A percentile compares a stretch with the other conserved stretches of the same genome.
Conservation (phyloP, 2,888 invertebrate genomes). For the Barypeithes pellucidus region DNA sequence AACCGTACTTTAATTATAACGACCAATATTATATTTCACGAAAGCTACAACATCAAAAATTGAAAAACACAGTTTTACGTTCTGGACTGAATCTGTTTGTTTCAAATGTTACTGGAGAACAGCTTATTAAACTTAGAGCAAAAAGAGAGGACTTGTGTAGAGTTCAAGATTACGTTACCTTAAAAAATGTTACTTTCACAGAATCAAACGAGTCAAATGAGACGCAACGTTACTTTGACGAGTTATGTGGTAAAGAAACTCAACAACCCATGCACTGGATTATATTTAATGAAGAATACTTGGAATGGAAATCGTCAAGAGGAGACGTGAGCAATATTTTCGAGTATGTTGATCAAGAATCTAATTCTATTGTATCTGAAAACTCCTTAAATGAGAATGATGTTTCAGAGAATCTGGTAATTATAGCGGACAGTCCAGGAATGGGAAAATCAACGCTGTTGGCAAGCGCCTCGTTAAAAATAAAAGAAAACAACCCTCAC, state of each 20-base stretch:
- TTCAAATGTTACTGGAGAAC: neutral
- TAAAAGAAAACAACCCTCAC: conserved; percentile 2
- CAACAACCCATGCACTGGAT: neutral
- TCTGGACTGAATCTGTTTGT: neutral
- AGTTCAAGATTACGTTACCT: neutral
- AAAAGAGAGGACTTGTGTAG: neutral
- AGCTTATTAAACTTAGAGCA: neutral
- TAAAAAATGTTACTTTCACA: neutral
- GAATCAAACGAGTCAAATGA: neutral
- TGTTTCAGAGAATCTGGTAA: neutral
- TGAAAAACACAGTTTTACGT: neutral
- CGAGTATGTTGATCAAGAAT: neutral
- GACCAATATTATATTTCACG: neutral
- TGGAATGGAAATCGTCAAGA: too few species aligned
- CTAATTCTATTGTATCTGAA: neutral
- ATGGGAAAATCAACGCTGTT: conserved; percentile 6
- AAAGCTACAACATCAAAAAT: conserved; percentile 5
- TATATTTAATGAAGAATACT: conserved; percentile 3
- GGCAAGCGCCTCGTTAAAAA: neutral
- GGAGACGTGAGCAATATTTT: neutral
- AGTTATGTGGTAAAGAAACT: neutral
- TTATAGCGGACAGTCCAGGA: conserved; percentile 5
- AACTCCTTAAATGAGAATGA: neutral
- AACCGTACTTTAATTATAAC: neutral
- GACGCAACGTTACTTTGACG: neutral